Conservation (phyloP, 1,140 invertebrate genomes). For the Metopolophium dirhodum region DNA sequence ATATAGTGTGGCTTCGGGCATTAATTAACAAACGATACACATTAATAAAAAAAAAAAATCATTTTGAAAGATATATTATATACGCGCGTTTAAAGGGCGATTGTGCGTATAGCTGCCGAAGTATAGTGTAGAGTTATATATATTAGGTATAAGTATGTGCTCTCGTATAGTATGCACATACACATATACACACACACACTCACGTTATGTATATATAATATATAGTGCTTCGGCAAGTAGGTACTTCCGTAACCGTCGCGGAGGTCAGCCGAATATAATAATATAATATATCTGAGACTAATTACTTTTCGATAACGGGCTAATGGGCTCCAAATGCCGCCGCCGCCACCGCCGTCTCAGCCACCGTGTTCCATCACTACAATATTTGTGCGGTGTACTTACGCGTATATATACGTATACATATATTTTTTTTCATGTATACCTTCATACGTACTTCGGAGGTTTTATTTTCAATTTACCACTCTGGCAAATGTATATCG, state of each 20-base stretch:
- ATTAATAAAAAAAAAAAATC: neutral
- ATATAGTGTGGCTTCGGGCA: neutral
- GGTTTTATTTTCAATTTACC: constrained; percentile 19
- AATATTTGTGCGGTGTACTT: neutral
- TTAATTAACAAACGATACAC: constrained; percentile 49
- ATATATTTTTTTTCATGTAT: neutral
- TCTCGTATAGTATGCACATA: neutral
- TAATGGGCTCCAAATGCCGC: constrained; percentile 43
- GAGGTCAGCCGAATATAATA: constrained; percentile 41
- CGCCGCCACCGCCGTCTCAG: neutral
- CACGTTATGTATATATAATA: neutral
- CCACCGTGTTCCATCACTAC: constrained; percentile 12
- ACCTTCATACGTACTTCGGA: neutral
- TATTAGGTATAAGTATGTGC: neutral
- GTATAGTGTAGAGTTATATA: neutral
- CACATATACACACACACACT: neutral
- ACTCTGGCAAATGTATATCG: neutral
- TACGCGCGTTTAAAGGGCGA: neutral
- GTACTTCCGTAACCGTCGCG: neutral
- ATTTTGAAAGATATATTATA: neutral
- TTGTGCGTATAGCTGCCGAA: neutral
- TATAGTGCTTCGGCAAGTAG: neutral
- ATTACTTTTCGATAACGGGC: constrained; percentile 55
- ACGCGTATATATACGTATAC: neutral
- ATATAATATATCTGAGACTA: constrained; percentile 6